These are phyloP conservation scores for Crossocerus cetratus DNA, from an alignment of 2,888 invertebrate genomes.

Conservation along the genomic window DNA sequence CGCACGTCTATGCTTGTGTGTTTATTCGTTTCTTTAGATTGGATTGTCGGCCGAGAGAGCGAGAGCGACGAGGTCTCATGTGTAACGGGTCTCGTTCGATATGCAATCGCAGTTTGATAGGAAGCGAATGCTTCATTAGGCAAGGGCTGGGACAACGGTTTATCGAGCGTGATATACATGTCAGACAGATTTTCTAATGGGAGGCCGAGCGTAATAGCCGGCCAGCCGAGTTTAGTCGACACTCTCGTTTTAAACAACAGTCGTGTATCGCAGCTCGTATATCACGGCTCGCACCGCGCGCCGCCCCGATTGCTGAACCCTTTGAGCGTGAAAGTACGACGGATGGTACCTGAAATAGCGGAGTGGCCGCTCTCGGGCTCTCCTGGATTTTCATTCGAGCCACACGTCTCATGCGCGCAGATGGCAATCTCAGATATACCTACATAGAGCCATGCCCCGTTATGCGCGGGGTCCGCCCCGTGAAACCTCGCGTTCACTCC, in stretches of 20 bases:
- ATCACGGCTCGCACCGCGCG: conserved; percentile 2
- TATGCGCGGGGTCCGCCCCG: conserved; percentile 31
- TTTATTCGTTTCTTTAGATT: background rate
- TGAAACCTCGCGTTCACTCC: conserved; percentile 27
- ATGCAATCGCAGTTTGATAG: background rate
- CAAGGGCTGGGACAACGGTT: no score
- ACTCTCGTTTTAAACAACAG: background rate
- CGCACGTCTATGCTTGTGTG: conserved; percentile 18
- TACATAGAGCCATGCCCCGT: conserved; percentile 34
- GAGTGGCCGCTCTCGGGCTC: background rate
- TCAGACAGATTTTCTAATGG: no score
- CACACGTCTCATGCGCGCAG: conserved; percentile 31
- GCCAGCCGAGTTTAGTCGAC: background rate
- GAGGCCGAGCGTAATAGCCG: background rate
- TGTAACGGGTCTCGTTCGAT: background rate
- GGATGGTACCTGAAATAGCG: conserved; percentile 17
- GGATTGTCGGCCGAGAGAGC: background rate
- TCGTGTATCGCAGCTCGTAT: background rate
- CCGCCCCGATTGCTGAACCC: conserved; percentile 5
- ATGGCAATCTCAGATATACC: conserved; percentile 46
- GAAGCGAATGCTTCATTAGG: background rate
- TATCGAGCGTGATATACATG: no score
- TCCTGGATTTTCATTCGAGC: conserved; percentile 34
- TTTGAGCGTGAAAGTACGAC: conserved; percentile 27
- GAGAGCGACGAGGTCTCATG: background rate